These are phyloP conservation scores for Bergia sp. DNA, from an alignment of 92 coral and sea anemone genomes.

Conservation along the genomic window DNA sequence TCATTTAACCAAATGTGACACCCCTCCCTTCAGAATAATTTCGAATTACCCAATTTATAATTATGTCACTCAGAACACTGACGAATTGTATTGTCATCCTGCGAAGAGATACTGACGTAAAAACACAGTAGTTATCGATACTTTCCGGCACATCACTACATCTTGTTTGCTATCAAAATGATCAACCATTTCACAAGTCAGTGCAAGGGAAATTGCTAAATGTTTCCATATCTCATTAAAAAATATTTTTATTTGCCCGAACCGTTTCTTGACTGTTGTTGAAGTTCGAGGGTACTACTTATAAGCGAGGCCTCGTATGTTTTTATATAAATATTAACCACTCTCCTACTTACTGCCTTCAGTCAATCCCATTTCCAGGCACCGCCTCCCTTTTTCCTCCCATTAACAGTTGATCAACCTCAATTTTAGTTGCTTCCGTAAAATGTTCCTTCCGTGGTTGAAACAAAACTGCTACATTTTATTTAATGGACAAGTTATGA, in stretches of 20 bases:
- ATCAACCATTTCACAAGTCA: background rate
- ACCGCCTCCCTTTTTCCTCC: constrained; percentile 41
- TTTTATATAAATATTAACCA: background rate
- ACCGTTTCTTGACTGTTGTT: background rate
- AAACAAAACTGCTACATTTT: background rate
- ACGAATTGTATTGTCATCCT: constrained; percentile 20
- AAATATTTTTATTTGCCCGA: background rate
- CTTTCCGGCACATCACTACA: background rate
- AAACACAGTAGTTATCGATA: background rate
- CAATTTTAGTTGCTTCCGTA: constrained; percentile 24
- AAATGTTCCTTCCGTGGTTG: constrained; percentile 17
- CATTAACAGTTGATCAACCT: constrained; percentile 36
- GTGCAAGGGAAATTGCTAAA: background rate
- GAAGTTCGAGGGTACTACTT: background rate
- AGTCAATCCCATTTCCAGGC: constrained; percentile 37
- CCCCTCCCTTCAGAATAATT: constrained; percentile 25
- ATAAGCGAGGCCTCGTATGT: background rate
- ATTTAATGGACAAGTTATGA: background rate
- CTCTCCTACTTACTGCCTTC: background rate
- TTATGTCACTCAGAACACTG: constrained; percentile 12
- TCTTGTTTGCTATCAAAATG: background rate
- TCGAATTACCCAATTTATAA: constrained; percentile 20
- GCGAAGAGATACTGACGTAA: background rate
- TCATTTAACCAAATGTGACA: background rate
- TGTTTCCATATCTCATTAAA: background rate